Conservation (phyloP, 2,113 vertebrate species). For the Electrona antarctica region DNA sequence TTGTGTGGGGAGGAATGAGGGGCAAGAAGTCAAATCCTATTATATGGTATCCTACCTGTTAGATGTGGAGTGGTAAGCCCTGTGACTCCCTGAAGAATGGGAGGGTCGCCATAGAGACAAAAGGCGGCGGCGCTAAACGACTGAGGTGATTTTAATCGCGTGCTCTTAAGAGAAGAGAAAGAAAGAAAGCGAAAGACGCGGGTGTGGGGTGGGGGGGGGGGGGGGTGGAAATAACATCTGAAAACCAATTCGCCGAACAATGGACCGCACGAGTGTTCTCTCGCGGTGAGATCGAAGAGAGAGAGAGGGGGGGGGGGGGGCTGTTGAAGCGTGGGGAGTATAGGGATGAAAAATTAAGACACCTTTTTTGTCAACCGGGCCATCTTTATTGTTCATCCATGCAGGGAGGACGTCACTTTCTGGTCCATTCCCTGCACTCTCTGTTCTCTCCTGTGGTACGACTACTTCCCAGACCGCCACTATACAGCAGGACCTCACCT, state of each 20-base stretch:
- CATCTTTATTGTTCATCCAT: slow-evolving; percentile 56
- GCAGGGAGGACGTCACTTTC: slow-evolving; percentile 64
- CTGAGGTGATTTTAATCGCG: slow-evolving; percentile 70
- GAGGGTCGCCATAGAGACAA: slow-evolving; percentile 55
- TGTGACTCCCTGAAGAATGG: slow-evolving; percentile 64
- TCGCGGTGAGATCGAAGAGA: slow-evolving; percentile 56
- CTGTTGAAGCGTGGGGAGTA: too few relatives aligned
- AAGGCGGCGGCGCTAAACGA: slow-evolving; percentile 67
- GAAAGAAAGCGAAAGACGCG: slow-evolving; percentile 36
- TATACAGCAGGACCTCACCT: too few relatives aligned
- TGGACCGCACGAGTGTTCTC: slow-evolving; percentile 68
- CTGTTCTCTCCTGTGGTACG: slow-evolving; percentile 45
- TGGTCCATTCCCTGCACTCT: slow-evolving; percentile 62
- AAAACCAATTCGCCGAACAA: slow-evolving; percentile 75
- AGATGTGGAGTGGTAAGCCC: slow-evolving; percentile 69
- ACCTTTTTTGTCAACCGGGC: slow-evolving; percentile 41
- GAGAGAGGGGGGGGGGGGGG: slow-evolving; percentile 35
- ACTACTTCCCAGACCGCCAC: background rate
- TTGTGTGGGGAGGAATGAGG: slow-evolving; percentile 2
- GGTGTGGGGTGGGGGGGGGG: too few relatives aligned
- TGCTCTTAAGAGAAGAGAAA: slow-evolving; percentile 44
- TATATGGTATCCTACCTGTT: slow-evolving; percentile 67
- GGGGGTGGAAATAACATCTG: slow-evolving; percentile 68
- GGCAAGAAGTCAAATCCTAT: slow-evolving; percentile 71
- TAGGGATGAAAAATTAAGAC: slow-evolving; percentile 38